Conservation (phyloP, 2,797 vertebrate genomes). For the Pipistrellus pygmaeus region DNA sequence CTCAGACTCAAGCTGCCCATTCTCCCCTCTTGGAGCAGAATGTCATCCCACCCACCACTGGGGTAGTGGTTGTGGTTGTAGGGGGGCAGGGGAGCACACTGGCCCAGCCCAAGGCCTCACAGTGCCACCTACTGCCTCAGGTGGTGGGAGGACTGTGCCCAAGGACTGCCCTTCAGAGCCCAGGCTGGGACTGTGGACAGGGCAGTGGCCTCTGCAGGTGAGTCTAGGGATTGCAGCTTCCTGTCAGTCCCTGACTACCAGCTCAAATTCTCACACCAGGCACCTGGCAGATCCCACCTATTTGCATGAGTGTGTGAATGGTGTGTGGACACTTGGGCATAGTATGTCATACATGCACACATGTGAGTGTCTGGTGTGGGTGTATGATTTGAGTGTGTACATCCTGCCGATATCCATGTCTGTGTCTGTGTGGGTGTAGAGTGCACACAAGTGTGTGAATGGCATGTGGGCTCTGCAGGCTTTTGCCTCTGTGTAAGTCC, state of each 20-base stretch:
- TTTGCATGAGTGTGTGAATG: background rate
- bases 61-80: no score
- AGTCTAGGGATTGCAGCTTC: background rate
- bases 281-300: background rate
- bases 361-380: background rate
- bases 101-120: background rate
- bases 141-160: background rate
- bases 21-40: background rate
- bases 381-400: background rate
- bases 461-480: background rate
- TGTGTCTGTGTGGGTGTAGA: background rate
- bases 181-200: background rate
- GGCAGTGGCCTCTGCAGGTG: constrained; percentile 24
- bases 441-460: background rate
- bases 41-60: background rate
- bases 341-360: background rate
- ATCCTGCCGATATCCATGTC: background rate
- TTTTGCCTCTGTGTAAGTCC: background rate
- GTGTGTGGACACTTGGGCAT: background rate
- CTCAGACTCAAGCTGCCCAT: background rate
- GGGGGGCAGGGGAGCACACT: no score
- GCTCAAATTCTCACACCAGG: background rate
- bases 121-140: background rate
- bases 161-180: background rate
- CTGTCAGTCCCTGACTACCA: background rate